Conservation (phyloP, 2,797 vertebrate species). For the Cygnus olor region DNA sequence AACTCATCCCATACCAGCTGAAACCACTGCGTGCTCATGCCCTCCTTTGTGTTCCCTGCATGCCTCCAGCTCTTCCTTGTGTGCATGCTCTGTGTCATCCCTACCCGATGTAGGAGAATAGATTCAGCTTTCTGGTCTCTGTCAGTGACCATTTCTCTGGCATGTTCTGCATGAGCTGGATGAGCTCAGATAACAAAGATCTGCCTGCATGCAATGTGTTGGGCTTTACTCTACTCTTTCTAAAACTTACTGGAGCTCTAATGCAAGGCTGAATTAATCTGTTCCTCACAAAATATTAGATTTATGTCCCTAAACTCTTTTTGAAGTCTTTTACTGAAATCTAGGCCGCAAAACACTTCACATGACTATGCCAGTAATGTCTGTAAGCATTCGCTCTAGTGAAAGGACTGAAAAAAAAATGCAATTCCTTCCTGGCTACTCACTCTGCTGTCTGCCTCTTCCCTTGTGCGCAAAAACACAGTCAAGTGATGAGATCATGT, state of each 20-base stretch:
- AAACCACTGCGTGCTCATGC: not conserved
- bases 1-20: not conserved
- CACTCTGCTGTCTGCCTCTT: constrained; percentile 10
- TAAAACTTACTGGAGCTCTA: not conserved
- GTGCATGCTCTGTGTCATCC: not conserved
- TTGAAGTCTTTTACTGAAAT: constrained; percentile 14
- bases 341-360: constrained; percentile 5
- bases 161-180: not conserved
- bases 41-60: not conserved
- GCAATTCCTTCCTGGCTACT: constrained; percentile 56
- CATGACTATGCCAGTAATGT: not conserved
- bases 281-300: not conserved
- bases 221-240: not conserved
- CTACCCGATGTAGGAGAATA: not conserved
- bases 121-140: not conserved
- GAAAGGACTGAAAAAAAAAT: constrained; percentile 24
- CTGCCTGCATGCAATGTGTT: not conserved
- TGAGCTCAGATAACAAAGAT: not conserved
- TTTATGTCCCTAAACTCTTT: not conserved
- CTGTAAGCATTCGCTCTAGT: not conserved
- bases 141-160: not conserved
- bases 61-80: not conserved
- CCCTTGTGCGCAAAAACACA: not conserved
- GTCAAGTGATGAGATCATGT: not conserved
- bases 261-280: not conserved